Conservation (phyloP, 2,113 vertebrate genomes). For the Scopus umbretta region DNA sequence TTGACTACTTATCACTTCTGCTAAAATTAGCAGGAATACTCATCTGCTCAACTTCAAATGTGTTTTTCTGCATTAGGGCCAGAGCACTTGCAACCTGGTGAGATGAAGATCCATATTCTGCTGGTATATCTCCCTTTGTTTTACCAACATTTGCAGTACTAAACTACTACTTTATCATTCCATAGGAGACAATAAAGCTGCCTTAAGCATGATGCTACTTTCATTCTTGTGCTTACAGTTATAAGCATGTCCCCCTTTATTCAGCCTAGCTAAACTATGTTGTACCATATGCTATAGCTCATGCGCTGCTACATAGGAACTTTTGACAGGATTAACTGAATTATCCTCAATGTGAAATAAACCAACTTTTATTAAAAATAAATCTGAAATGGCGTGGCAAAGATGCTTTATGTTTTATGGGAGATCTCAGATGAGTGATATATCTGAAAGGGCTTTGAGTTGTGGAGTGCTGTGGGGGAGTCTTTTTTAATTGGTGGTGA, state of each 20-base stretch:
- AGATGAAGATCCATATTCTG: not conserved
- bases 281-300: not conserved
- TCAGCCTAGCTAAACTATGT: not conserved
- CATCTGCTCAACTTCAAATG: not conserved
- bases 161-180: not conserved
- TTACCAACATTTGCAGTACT: not conserved
- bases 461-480: not conserved
- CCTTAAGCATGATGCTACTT: not conserved
- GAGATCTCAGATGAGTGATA: not conserved
- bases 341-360: not conserved
- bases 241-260: not conserved
- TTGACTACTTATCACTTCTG: not conserved
- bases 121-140: not conserved
- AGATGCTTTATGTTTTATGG: not conserved
- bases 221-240: not conserved
- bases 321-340: not conserved
- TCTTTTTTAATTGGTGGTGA: not conserved
- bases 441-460: not conserved
- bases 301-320: not conserved
- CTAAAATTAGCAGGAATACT: not conserved
- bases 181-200: not conserved
- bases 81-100: fast-evolving
- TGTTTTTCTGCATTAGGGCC: not conserved
- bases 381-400: not conserved
- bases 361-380: constrained; percentile 17